Evolutionary conservation across 92 coral and sea anemone species (phyloP).

Genomic region (Porites lobata): DNA sequence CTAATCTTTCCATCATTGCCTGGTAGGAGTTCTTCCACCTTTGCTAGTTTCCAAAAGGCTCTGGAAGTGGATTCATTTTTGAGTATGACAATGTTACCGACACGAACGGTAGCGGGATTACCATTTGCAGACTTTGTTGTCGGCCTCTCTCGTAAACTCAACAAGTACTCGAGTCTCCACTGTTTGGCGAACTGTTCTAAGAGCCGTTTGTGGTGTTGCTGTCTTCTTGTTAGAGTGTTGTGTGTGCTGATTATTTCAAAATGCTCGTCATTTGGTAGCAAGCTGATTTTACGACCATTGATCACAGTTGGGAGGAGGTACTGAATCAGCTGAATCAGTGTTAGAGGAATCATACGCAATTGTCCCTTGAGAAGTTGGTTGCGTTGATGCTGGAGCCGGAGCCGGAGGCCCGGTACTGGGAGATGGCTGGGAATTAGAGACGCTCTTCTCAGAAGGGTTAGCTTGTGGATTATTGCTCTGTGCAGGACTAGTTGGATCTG

Average conservation of each 20-base stretch:
- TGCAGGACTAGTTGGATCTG: too few relatives aligned
- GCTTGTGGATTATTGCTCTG: too few relatives aligned
- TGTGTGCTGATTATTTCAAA: slow-evolving; percentile 59
- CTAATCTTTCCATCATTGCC: slow-evolving; percentile 37
- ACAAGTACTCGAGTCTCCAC: slow-evolving; percentile 54
- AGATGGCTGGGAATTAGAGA: too few relatives aligned
- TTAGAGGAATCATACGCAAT: too few relatives aligned
- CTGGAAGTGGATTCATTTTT: slow-evolving; percentile 42
- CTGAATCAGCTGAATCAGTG: too few relatives aligned
- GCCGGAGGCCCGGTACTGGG: too few relatives aligned
- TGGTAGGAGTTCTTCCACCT: slow-evolving; percentile 46
- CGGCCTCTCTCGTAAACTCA: slow-evolving; percentile 37
- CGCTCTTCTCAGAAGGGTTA: too few relatives aligned
- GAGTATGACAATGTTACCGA: slow-evolving; percentile 50
- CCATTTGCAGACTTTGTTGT: slow-evolving; percentile 34
- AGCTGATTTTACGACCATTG: slow-evolving; percentile 46
- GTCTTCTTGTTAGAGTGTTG: slow-evolving; percentile 56
- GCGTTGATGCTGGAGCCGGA: too few relatives aligned
- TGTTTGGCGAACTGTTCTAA: slow-evolving; percentile 52
- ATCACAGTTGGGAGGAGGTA: background rate
- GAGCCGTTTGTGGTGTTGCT: slow-evolving; percentile 55
- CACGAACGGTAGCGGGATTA: slow-evolving; percentile 3
- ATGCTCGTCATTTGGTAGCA: slow-evolving; percentile 35
- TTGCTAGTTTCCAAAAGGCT: background rate
- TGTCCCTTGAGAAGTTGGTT: too few relatives aligned